Base-by-base conservation (phyloP, 2,797 vertebrate genomes). In the Rousettus madagascariensis region DNA sequence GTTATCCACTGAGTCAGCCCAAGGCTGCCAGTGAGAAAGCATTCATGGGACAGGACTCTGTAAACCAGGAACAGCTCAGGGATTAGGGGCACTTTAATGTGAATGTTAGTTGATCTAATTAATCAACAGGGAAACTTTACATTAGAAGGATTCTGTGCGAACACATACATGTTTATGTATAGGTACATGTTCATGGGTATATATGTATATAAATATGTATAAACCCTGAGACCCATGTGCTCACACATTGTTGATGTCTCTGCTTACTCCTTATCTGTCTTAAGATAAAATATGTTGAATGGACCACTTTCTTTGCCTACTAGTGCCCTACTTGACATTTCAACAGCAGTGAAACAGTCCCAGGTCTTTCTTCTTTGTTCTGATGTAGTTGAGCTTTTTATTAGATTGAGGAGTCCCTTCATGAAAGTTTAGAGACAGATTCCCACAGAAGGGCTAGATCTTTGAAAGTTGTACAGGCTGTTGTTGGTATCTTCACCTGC, bases 1-100 rank as follows among this genome's bases (percentile, higher is more conserved):
- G 78, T 95, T 83, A 93, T 90, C 57, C 43, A 16, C 28, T 33
- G 53, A 77, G 61, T 85, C 6, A 30, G 80, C 78, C 85, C 91
- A 30, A 89, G 75, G 61, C 69, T 97, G 86, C 78, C 87, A 94
- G 5, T 33, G 82, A 96, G 92, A 96, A 96, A 89, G 88, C 38
- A 93, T 92, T 63, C 96, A n/a, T 16, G 46, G 51, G 84, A 11
- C 30, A 87, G 51, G 6, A 12, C 36, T 63, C n/a, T 22, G 13
- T 13, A 65, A 89, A 97, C 43, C 41, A 13, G n/a, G 61, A 28
- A n/a, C 16, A 28, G 79, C 51, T 92, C 11, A 95, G 55, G 71
- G 96, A 92, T 68, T 59, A 87, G 65, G 28, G 38, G 16, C 26
- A 74, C 53, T 94, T 75, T 51, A 51, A 82, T 92, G 74, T 92